Conservation (phyloP, 2,888 invertebrate genomes). For the Sarcophaga rosellei region DNA sequence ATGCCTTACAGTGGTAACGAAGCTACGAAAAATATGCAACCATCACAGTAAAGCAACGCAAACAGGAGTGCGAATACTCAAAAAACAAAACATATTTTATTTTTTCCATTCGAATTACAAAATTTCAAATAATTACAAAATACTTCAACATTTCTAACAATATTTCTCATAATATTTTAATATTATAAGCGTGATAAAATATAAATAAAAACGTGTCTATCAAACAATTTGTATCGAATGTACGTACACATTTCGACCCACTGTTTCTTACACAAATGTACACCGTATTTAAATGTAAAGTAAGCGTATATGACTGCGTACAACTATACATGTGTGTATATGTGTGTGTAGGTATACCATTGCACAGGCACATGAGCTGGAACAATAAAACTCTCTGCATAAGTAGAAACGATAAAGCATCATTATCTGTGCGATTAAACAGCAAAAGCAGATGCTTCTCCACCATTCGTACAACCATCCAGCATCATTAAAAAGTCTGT, state of each 20-base stretch:
- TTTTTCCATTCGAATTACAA: no score
- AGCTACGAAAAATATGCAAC: no score
- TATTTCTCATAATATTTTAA: no score
- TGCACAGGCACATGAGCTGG: conserved; percentile 42
- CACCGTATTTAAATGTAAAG: neutral
- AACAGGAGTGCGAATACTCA: no score
- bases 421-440: conserved; percentile 72
- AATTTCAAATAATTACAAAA: no score
- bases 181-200: no score
- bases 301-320: neutral
- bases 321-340: neutral
- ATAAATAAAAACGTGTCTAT: no score
- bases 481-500: conserved; percentile 15
- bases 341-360: conserved; percentile 7
- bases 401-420: conserved; percentile 71
- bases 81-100: no score
- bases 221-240: no score
- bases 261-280: neutral
- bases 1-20: neutral
- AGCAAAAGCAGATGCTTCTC: conserved; percentile 69
- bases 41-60: no score
- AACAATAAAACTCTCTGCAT: conserved; percentile 67
- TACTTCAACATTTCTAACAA: no score
- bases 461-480: neutral
- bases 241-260: neutral